Evolutionary conservation across 2,113 vertebrate species (phyloP).

Genomic region (Ailurus styani): DNA sequence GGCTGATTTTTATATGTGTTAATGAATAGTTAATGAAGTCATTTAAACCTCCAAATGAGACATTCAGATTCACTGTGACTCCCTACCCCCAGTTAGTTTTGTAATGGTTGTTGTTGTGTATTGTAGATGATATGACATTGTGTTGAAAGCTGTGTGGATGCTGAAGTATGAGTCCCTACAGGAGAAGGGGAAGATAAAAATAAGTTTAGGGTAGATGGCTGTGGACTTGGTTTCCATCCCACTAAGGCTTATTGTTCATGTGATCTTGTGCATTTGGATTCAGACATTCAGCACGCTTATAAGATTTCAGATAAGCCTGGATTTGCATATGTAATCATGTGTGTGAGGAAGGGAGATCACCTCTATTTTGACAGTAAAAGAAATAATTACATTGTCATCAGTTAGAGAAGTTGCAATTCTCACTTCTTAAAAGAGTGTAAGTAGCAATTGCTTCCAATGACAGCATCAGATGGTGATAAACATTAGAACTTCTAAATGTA

Average conservation of each 20-base stretch:
- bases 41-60: slow-evolving; percentile 50
- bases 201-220: neutral
- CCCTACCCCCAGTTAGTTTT: slow-evolving; percentile 52
- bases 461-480: slow-evolving; percentile 77
- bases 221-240: slow-evolving; percentile 21
- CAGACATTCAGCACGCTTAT: neutral
- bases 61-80: slow-evolving; percentile 50
- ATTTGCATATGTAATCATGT: slow-evolving; percentile 66
- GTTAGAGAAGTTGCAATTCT: slow-evolving; percentile 71
- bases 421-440: slow-evolving; percentile 71
- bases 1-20: slow-evolving; percentile 27
- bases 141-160: slow-evolving; percentile 72
- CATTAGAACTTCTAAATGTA: slow-evolving; percentile 71
- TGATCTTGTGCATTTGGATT: slow-evolving; percentile 39
- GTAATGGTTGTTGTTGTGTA: slow-evolving; percentile 51
- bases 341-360: slow-evolving; percentile 66
- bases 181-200: slow-evolving; percentile 42
- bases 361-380: slow-evolving; percentile 72
- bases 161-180: slow-evolving; percentile 29
- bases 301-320: slow-evolving; percentile 55
- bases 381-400: slow-evolving; percentile 78
- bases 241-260: neutral
- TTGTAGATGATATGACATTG: slow-evolving; percentile 65
- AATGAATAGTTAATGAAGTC: slow-evolving; percentile 57
- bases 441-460: slow-evolving; percentile 68